Evolutionary conservation across 2,888 invertebrate genomes (phyloP), one percentile per base, ranked within the genome.

Genomic region (Drosophila nigritarsus): DNA sequence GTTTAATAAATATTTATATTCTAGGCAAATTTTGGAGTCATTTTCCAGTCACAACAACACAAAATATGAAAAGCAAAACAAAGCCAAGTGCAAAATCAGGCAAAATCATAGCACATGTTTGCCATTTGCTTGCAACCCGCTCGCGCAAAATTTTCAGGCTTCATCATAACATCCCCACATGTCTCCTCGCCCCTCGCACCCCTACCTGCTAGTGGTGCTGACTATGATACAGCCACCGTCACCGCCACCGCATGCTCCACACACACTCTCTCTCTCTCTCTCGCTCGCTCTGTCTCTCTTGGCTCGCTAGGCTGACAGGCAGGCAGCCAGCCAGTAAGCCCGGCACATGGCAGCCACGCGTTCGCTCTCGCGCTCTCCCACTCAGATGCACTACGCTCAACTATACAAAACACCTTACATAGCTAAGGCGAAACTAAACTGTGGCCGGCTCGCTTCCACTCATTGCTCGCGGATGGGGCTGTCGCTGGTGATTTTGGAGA

Each of bases 361-460:
- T 72, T 71, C 72, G 80, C 85, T 87, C 85, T 87, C 87, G 70
- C 87, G 83, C 85, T 87, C 83, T 85, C 85, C 87, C 85, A 79
- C 85, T 85, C 85, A 81, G 83, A 83, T 85, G 83, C 83, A 85
- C 75, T 87, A 75, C 79, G 75, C 87, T 80, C 87, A 82, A 80
- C 87, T 85, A 87, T 73, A 87, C 88, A 87, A 87, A 71, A 71
- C 82, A 78, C 75, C 82, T 78, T 77, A 87, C 87, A 87, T 88
- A 88, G 73, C 82, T 88, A 88, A 73, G 80, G 82, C 83, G 81
- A 77, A 79, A 86, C 79, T 84, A 86, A 78, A 87, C 75, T 78
- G 70, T 82, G 49, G 87, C 87, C 79, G 79, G 60, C 81, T 78
- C 80, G 73, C 76, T 88, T 68, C 71, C 80, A 78, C 89, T 20